phyloP scores from a whole-genome alignment of 2,113 vertebrate species.

The Platichthys stellatus region DNA sequence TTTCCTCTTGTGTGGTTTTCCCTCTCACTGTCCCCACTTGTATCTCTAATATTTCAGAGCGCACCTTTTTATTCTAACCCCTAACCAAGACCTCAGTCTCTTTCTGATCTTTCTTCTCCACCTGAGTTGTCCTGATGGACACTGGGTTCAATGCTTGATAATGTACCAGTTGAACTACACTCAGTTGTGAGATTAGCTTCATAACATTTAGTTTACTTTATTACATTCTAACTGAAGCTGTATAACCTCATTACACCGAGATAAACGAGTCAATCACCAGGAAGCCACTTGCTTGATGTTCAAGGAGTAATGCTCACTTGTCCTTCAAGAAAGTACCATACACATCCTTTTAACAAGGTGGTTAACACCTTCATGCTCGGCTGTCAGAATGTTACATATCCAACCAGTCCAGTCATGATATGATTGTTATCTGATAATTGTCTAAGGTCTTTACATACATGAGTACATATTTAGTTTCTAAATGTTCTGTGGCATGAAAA shows the following conservation, averaged over 20 bases:
- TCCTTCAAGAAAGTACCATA: too few species aligned
- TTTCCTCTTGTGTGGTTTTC: constrained; percentile 59
- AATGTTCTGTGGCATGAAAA: background rate
- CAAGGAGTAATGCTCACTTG: too few species aligned
- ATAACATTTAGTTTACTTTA: background rate
- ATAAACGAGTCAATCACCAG: too few species aligned
- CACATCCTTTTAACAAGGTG: too few species aligned
- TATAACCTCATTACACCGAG: too few species aligned
- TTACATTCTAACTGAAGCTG: too few species aligned
- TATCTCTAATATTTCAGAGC: constrained; percentile 25
- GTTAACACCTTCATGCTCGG: too few species aligned
- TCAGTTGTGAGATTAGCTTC: too few species aligned
- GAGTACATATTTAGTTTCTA: background rate
- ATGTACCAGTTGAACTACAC: constrained; percentile 5
- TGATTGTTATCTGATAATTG: background rate
- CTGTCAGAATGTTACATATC: too few species aligned
- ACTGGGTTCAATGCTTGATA: constrained; percentile 20
- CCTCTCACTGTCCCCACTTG: constrained; percentile 42
- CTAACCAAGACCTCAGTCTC: constrained; percentile 44
- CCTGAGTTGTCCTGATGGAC: constrained; percentile 25
- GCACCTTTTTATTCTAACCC: constrained; percentile 48
- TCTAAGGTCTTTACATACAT: background rate
- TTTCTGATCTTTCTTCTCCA: constrained; percentile 26
- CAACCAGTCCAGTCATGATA: background rate
- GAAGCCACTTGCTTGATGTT: too few species aligned